Evolutionary conservation across 2,888 invertebrate species (phyloP), one percentile per base, ranked within the genome.

Genomic region (Macrophya alboannulata): DNA sequence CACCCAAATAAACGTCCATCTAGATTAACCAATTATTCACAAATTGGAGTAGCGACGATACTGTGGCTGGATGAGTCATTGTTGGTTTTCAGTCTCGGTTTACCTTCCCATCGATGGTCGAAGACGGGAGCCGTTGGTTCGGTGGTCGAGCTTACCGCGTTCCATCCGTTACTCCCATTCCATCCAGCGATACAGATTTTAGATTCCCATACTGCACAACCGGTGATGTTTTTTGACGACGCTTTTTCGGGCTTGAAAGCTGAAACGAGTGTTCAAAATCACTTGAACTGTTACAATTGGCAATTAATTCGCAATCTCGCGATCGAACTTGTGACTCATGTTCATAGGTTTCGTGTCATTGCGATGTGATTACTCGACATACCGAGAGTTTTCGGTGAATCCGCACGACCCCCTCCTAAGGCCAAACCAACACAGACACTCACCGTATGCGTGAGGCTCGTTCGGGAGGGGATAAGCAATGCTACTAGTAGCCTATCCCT

Each of bases 31-130:
- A 8, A 8, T 10, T 68, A 68, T n/a, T 68, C 17, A 9, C 9
- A 68, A 68, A n/a, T 9, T 68, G 6, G 3, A 68, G 8, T 68
- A 68, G 5, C 3, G 17, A 68, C 6, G 21, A 21, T 62, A 62
- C n/a, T 62, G 8, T 15, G 3, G 4, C n/a, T 62, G 15, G 74
- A 74, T 74, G 6, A n/a, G 17, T 45, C 21, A 4, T 6, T 43
- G 48, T 4, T 48, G 31, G 31, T 31, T 3, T 31, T 31, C 31
- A 31, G 31, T 3, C 48, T 15, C 48, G 48, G 55, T 48, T 79
- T 87, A 92, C 92, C 88, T 91, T 92, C 92, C 92, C 92, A 92
- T 79, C 91, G 89, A 45, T 77, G 87, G 76, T 92, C 92, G 5
- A 87, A 86, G 25, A 92, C 89, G 0, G 90, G 90, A 31, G 88